These are phyloP conservation scores for Phocoena sinus DNA, from an alignment of 2,113 vertebrate genomes.

Conservation along the genomic window DNA sequence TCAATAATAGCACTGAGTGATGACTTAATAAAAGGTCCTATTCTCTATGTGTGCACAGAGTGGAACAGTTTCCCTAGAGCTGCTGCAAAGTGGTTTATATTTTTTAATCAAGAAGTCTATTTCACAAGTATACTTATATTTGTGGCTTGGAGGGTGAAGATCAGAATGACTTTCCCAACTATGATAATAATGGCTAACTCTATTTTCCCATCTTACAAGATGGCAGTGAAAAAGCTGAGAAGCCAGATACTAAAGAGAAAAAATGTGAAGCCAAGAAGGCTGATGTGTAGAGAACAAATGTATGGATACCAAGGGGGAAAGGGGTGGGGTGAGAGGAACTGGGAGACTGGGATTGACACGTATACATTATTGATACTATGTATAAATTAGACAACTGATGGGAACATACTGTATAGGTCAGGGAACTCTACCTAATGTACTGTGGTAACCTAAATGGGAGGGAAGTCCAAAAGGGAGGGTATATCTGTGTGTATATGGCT, in stretches of 20 bases:
- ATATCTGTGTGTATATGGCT: no score
- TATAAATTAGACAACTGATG: no score
- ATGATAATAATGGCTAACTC: not conserved
- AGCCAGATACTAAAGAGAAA: not conserved
- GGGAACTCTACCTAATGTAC: no score
- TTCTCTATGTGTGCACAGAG: not conserved
- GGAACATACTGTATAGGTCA: no score
- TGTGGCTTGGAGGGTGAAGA: not conserved
- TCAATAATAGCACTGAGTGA: not conserved
- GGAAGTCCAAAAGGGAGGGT: no score
- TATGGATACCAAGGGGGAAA: no score
- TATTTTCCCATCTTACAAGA: not conserved
- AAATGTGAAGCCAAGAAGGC: not conserved
- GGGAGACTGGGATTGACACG: no score
- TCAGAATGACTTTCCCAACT: not conserved
- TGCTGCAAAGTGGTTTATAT: not conserved
- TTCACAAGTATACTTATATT: not conserved
- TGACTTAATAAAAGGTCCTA: not conserved
- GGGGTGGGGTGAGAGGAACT: no score
- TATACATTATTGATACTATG: no score
- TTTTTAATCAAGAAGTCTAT: constrained; percentile 27
- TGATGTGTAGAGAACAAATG: not conserved
- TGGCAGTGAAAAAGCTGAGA: not conserved
- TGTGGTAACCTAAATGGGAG: no score
- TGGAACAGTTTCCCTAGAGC: not conserved